Evolutionary conservation across 1,140 invertebrate genomes (phyloP).

Genomic region (Hypsibius dujardini): DNA sequence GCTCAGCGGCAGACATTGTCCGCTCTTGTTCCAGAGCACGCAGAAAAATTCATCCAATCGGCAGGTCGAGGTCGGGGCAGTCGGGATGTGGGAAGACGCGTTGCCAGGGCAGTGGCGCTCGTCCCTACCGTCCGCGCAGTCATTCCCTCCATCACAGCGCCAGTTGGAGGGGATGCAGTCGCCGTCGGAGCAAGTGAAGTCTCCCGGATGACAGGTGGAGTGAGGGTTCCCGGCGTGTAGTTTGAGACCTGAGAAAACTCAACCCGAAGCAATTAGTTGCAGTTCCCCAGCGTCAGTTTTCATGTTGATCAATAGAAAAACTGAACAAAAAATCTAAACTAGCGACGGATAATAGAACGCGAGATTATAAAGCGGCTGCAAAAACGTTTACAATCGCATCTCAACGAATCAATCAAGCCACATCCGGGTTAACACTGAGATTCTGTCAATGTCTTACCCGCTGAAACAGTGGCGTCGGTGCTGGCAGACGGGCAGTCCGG

Average conservation of each 20-base stretch:
- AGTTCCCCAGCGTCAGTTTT: too few species aligned
- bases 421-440: too few species aligned
- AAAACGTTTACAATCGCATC: neutral
- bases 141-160: slow-evolving; percentile 18
- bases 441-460: too few species aligned
- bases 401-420: too few species aligned
- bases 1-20: neutral
- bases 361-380: too few species aligned
- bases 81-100: neutral
- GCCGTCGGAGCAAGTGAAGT: slow-evolving; percentile 19
- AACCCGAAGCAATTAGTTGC: too few species aligned
- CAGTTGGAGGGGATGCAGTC: slow-evolving; percentile 18
- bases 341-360: too few species aligned
- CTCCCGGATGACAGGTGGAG: neutral
- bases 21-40: neutral
- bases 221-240: neutral
- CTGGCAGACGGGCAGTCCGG: neutral
- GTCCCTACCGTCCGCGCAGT: slow-evolving; percentile 21
- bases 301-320: too few species aligned
- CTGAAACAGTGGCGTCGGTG: too few species aligned
- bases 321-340: too few species aligned
- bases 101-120: slow-evolving; percentile 17
- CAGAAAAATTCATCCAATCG: neutral
- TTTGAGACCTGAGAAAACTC: too few species aligned
- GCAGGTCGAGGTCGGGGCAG: too few species aligned